Conservation (phyloP, 2,113 vertebrate genomes). For the Albula goreensis region DNA sequence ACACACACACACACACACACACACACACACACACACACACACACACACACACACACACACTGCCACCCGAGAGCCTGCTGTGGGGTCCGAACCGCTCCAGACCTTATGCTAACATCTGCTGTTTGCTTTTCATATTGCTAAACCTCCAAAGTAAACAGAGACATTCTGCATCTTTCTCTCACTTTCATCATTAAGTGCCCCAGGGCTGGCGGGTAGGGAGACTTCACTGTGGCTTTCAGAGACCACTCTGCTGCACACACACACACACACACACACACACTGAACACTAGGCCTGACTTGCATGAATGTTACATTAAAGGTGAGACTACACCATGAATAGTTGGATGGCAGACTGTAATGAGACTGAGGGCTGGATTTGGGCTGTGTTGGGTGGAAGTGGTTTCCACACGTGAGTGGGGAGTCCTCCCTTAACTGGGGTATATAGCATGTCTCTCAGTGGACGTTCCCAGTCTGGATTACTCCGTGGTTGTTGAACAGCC, state of each 20-base stretch:
- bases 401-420: not conserved
- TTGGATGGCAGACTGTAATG: not conserved
- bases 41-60: not conserved
- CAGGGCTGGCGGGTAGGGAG: not conserved
- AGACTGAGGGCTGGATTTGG: not conserved
- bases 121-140: conserved; percentile 7
- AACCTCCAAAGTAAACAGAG: conserved; percentile 1
- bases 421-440: not conserved
- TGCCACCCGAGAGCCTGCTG: not conserved
- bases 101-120: conserved; percentile 1
- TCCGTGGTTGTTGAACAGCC: not conserved
- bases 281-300: not conserved
- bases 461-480: not conserved
- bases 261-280: conserved; percentile 14
- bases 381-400: not conserved
- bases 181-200: conserved; percentile 1
- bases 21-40: no score
- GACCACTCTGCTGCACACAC: not conserved
- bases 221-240: not conserved
- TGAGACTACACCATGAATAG: not conserved
- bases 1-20: not conserved
- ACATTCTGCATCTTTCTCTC: not conserved
- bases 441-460: not conserved
- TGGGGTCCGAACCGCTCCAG: not conserved
- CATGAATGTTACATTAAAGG: not conserved